phyloP scores from a whole-genome alignment of 2,113 vertebrate species.

The Sinocyclocheilus rhinocerous region DNA sequence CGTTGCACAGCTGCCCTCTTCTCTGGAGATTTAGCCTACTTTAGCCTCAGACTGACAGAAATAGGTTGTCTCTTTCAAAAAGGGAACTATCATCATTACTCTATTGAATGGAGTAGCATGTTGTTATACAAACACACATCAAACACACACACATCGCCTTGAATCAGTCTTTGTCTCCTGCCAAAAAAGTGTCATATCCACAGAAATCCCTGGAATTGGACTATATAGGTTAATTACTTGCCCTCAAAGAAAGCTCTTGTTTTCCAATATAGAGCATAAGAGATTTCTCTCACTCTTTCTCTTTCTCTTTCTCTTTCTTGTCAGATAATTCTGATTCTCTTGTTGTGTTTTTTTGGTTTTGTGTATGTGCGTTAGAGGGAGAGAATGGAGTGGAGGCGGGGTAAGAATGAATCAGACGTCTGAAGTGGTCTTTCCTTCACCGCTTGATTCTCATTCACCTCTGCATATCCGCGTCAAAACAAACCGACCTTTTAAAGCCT shows the following conservation, averaged over 20 bases:
- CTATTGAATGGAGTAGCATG: not conserved
- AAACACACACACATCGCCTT: constrained; percentile 55
- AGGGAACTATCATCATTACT: constrained; percentile 48
- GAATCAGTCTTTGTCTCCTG: constrained; percentile 49
- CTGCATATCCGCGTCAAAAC: constrained; percentile 84
- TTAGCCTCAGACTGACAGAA: constrained; percentile 81
- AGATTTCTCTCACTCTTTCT: constrained; percentile 73
- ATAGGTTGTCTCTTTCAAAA: constrained; percentile 80
- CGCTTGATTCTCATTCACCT: constrained; percentile 88
- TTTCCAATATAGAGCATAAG: constrained; percentile 80
- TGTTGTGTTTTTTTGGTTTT: constrained; percentile 76
- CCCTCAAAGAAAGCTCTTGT: constrained; percentile 83
- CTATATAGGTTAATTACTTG: constrained; percentile 72
- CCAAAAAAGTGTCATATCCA: constrained; percentile 74
- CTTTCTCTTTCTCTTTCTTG: constrained; percentile 53
- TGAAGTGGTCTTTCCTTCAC: constrained; percentile 71
- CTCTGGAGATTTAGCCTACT: constrained; percentile 77
- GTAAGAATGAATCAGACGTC: constrained; percentile 76
- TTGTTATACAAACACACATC: constrained; percentile 19
- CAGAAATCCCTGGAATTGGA: constrained; percentile 73
- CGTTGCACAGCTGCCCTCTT: constrained; percentile 42
- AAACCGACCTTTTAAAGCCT: constrained; percentile 79
- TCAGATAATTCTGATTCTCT: constrained; percentile 86
- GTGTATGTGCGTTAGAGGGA: constrained; percentile 46
- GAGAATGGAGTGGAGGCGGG: constrained; percentile 55